Conservation (phyloP, 1,140 invertebrate genomes). For the Drosophila suzukii region DNA sequence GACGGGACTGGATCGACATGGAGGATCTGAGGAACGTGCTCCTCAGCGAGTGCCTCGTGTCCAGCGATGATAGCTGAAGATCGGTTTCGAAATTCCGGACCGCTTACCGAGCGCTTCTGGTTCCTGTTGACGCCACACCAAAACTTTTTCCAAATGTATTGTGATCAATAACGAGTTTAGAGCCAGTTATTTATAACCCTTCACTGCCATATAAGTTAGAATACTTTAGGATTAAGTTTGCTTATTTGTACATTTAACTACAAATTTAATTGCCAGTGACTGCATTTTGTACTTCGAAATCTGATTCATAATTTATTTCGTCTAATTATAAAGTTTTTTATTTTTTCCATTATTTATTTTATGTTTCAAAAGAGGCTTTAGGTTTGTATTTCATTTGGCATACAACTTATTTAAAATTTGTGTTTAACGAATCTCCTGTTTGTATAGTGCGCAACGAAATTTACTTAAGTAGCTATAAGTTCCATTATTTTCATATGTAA, state of each 20-base stretch:
- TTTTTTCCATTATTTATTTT: slow-evolving; percentile 51
- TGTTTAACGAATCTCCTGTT: slow-evolving; percentile 43
- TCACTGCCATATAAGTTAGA: slow-evolving; percentile 77
- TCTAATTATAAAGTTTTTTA: not conserved
- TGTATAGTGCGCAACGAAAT: slow-evolving; percentile 43
- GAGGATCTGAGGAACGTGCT: slow-evolving; percentile 92
- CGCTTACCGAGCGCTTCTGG: slow-evolving; percentile 27
- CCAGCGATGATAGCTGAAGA: slow-evolving; percentile 65
- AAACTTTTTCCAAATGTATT: slow-evolving; percentile 82
- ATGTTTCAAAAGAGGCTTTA: slow-evolving; percentile 71
- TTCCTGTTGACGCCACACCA: slow-evolving; percentile 74
- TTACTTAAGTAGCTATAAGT: slow-evolving; percentile 32
- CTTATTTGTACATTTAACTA: slow-evolving; percentile 8
- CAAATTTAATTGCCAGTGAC: slow-evolving; percentile 63
- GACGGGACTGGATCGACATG: slow-evolving; percentile 93
- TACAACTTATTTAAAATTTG: slow-evolving; percentile 20
- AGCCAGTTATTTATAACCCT: slow-evolving; percentile 52
- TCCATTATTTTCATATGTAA: slow-evolving; percentile 63
- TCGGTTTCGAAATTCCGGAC: slow-evolving; percentile 4
- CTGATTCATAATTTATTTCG: slow-evolving; percentile 36
- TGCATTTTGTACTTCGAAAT: slow-evolving; percentile 62
- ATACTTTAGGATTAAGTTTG: slow-evolving; percentile 28
- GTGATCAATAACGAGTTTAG: slow-evolving; percentile 77
- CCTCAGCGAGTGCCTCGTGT: slow-evolving; percentile 90
- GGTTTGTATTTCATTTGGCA: slow-evolving; percentile 62